Evolutionary conservation across 1,140 invertebrate genomes (phyloP).

Genomic region (Aphelenchoides fujianensis): DNA sequence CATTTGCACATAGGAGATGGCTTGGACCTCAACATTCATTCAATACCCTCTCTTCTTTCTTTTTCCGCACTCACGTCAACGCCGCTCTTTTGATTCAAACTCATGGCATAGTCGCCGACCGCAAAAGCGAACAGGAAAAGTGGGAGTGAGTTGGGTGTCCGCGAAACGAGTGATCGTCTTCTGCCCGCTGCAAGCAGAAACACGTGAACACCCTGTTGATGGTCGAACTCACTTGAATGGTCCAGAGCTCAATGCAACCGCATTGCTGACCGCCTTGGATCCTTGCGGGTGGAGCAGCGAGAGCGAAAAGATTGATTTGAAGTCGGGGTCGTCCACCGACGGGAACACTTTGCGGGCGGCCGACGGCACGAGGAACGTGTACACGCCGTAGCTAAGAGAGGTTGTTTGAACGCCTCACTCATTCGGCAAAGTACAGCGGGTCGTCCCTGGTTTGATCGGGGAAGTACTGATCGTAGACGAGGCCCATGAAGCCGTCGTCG

Average conservation of each 20-base stretch:
- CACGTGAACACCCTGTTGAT: too few relatives aligned
- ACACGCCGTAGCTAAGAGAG: not conserved
- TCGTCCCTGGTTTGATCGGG: not conserved
- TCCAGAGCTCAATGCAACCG: not conserved
- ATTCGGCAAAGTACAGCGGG: not conserved
- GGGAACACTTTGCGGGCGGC: constrained; percentile 12
- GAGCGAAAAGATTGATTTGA: not conserved
- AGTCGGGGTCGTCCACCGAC: not conserved
- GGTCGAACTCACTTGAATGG: too few relatives aligned
- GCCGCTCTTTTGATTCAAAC: too few relatives aligned
- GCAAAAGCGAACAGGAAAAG: constrained; percentile 11
- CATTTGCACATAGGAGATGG: not conserved
- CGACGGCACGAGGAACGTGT: not conserved
- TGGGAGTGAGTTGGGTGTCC: not conserved
- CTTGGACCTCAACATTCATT: not conserved
- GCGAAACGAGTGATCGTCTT: not conserved
- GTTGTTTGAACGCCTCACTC: not conserved
- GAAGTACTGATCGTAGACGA: not conserved
- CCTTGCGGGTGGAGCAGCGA: constrained; percentile 11
- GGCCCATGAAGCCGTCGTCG: not conserved
- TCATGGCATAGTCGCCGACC: constrained; percentile 8
- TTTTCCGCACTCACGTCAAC: not conserved
- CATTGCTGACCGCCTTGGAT: constrained; percentile 1
- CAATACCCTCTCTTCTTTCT: too few relatives aligned
- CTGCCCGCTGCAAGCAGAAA: too few relatives aligned